Evolutionary conservation across 2,113 vertebrate species (phyloP).

Genomic region (Polyodon spathula): DNA sequence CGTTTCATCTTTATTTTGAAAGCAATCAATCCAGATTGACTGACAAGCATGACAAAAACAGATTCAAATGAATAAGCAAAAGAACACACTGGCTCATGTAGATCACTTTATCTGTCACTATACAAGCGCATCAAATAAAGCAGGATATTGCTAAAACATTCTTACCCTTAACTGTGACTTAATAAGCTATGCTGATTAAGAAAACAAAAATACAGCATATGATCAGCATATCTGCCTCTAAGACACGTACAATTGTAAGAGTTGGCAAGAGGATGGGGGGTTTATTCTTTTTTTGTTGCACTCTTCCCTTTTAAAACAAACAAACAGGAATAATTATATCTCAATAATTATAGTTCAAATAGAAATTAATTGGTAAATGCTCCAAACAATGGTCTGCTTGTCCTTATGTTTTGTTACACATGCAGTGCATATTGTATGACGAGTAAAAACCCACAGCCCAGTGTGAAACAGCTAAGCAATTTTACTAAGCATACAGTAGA

Average conservation of each 20-base stretch:
- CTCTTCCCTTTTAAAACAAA: too few species aligned
- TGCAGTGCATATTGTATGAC: too few species aligned
- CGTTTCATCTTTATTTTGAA: slow-evolving; percentile 48
- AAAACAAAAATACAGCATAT: slow-evolving; percentile 50
- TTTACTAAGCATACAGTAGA: too few species aligned
- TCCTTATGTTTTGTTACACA: too few species aligned
- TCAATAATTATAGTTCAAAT: too few species aligned
- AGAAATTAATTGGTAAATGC: too few species aligned
- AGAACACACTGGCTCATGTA: slow-evolving; percentile 20
- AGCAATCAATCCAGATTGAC: slow-evolving; percentile 45
- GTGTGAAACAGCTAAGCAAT: too few species aligned
- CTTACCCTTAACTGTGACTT: slow-evolving; percentile 50
- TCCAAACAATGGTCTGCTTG: too few species aligned
- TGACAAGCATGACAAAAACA: slow-evolving; percentile 52
- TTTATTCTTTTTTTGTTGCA: too few species aligned
- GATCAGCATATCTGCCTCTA: slow-evolving; percentile 40
- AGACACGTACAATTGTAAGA: slow-evolving; percentile 39
- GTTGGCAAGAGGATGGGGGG: slow-evolving; percentile 30
- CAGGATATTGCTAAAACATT: slow-evolving; percentile 51
- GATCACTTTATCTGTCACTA: slow-evolving; percentile 42
- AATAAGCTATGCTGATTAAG: slow-evolving; percentile 56
- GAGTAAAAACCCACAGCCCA: too few species aligned
- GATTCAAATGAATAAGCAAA: slow-evolving; percentile 55
- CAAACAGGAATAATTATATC: too few species aligned
- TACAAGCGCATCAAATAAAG: slow-evolving; percentile 49